Base-by-base conservation (phyloP, 2,888 invertebrate species). In the Perdita meconis region DNA sequence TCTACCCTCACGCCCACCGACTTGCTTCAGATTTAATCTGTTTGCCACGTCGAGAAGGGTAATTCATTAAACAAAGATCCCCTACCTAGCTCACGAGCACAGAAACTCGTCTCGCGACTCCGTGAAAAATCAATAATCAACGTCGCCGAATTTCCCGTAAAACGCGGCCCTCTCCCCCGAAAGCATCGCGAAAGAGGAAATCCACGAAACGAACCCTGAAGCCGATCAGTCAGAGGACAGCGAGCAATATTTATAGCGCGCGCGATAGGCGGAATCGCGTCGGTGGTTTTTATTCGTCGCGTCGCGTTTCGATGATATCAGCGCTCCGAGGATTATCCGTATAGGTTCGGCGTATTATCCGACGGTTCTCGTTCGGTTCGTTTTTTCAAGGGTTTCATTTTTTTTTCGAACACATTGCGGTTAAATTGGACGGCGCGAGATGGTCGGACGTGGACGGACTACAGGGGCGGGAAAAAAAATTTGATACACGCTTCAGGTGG, bases 21-120 rank as follows among this genome's bases (percentile, higher is more conserved):
- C 80, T 84, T 81, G 77, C 84, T 79, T 85, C 82, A 87, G 85
- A 87, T 89, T 89, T 89, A 89, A 89, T 89, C 89, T 84, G 84
- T 86, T n/a, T 85, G 82, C 88, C 80, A 71, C 78, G 81, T 80
- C 80, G 81, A 87, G 86, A 80, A 79, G 85, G 86, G 87, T 87
- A 87, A 87, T 87, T 87, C 87, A 81, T 86, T 85, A 86, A 87
- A 87, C 81, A 83, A 87, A 84, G 86, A 83, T 86, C 80, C 78
- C 78, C 82, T n/a, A 71, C 68, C 76, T 78, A 51, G 67, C 42
- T 6, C 44, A 13, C 26, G 63, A 38, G 51, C 24, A 36, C 5
- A 24, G 66, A 65, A 55, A 67, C 63, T 60, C 67, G 26, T 34
- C 24, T 51, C 59, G 60, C 74, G 61, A 70, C 82, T 65, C 81